Base-by-base conservation (phyloP, 2,888 invertebrate species). In the Metallyticus violacea region DNA sequence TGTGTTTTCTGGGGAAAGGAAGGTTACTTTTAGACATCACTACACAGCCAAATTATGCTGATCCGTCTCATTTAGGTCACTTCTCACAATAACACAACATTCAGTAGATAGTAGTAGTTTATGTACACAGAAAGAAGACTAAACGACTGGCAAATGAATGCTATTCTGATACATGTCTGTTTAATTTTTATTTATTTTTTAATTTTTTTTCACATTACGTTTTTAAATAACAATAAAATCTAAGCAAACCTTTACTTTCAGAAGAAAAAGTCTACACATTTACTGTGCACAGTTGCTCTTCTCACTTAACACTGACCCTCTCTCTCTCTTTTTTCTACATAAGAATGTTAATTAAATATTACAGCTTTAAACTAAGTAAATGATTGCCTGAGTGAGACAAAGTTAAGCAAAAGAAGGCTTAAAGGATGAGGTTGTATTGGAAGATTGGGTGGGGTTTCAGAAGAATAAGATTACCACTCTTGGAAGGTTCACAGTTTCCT, bases 81-180 rank as follows among this genome's bases (percentile, higher is more conserved):
- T 82, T 7, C 26, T 26, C 82, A 82, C 26, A 81, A 28, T 15
- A 83, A 6, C 83, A 77, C 28, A 83, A 77, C 83, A 83, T 77
- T n/a, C 77, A 83, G 28, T 62, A 62, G 77, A 83, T 77, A 77
- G 77, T n/a, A 77, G 77, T 77, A 83, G 7, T 83, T 28, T 27
- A 83, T 83, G 25, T 83, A 83, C 83, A 83, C 27, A 83, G 77
- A 83, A 83, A 83, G 28, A 77, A 77, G 83, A 83, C 77, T 22
- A 83, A 83, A 83, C 77, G 83, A 83, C 83, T 83, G 77, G 77
- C 82, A 83, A 83, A 83, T 83, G n/a, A 83, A 83, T n/a, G n/a
- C 83, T 83, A 83, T 62, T 62, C 40, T 62, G 40, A 62, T 62
- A 62, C 40, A 62, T 62, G 40, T 62, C 29, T 77, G 6, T 9